Evolutionary conservation across 2,888 invertebrate species (phyloP).

Genomic region (Muschampia staudingeri): DNA sequence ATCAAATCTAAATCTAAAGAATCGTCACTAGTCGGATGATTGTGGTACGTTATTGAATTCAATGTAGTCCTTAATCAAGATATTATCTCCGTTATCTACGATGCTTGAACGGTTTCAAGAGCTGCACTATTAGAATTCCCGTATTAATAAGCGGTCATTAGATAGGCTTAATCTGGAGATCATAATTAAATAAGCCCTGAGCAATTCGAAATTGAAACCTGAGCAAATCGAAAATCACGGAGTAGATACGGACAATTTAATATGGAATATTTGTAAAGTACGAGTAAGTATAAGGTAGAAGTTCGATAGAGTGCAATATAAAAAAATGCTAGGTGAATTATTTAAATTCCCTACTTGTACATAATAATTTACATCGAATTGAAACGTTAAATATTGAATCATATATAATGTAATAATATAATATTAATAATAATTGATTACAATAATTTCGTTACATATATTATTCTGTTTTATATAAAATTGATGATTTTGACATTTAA

Average conservation of each 20-base stretch:
- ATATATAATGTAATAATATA: no score
- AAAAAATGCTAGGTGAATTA: neutral
- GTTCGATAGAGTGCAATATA: neutral
- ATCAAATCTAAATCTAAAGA: neutral
- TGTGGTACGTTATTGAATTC: slow-evolving; percentile 15
- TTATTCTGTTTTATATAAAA: no score
- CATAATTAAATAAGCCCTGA: slow-evolving; percentile 46
- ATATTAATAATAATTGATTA: no score
- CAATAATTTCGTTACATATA: no score
- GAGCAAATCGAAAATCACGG: slow-evolving; percentile 46
- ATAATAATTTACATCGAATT: no score
- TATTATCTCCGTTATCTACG: slow-evolving; percentile 45
- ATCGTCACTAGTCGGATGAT: neutral
- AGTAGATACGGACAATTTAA: slow-evolving; percentile 24
- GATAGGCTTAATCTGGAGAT: slow-evolving; percentile 49
- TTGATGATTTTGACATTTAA: no score
- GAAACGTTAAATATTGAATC: no score
- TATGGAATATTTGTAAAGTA: slow-evolving; percentile 21
- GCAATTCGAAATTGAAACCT: slow-evolving; percentile 48
- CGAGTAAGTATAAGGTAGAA: neutral
- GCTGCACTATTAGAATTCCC: slow-evolving; percentile 41
- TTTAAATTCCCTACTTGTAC: no score
- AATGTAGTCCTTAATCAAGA: slow-evolving; percentile 42
- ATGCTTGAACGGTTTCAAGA: slow-evolving; percentile 31
- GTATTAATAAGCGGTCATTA: slow-evolving; percentile 50